Base-by-base conservation (phyloP, 2,888 invertebrate species). In the Cephus spinipes region DNA sequence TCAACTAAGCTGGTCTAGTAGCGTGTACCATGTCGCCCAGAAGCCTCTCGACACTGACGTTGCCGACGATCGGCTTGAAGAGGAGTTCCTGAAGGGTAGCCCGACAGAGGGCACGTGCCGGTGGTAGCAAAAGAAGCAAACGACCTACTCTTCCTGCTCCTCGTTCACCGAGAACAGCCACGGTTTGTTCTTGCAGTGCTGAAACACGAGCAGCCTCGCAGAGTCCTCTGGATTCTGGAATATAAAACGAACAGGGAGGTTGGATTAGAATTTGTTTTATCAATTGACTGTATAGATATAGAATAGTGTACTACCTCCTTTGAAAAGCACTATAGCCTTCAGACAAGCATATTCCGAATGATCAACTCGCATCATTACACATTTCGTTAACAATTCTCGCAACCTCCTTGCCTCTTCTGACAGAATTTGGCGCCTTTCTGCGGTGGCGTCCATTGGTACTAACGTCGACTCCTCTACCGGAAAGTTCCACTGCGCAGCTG, bases 271-370 rank as follows among this genome's bases (percentile, higher is more conserved):
- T 55, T 6, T 55, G 1, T 73, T 31, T 71, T 40, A 31, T 11
- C 4, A 73, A 12, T 33, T 32, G 30, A 31, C 36, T 33, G 31
- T 33, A 55, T 4, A 75, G n/a, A 76, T 31, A 76, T n/a, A 78
- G 35, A 69, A 40, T 12, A 69, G 15, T 2, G 2, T 82, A 87
- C 90, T 92, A 96, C 97, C 97, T 91, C 96, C 94, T 91, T 96
- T 96, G 90, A 97, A 97, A 9, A 97, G 92, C 9, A 96, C 94
- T 12, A 96, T 93, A 0, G 96, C 96, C 89, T 97, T 97, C n/a
- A 98, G 92, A 90, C 96, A 97, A 69, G 97, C 96, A 87, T 95
- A 96, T 89, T 98, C 97, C 0, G 96, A 95, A 89, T 96, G 95
- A 90, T 98, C 97, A 31, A 97, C 94, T 82, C 94, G 92, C 77